Base-by-base conservation (phyloP, 1,140 invertebrate species). In the Eupeodes corollae region DNA sequence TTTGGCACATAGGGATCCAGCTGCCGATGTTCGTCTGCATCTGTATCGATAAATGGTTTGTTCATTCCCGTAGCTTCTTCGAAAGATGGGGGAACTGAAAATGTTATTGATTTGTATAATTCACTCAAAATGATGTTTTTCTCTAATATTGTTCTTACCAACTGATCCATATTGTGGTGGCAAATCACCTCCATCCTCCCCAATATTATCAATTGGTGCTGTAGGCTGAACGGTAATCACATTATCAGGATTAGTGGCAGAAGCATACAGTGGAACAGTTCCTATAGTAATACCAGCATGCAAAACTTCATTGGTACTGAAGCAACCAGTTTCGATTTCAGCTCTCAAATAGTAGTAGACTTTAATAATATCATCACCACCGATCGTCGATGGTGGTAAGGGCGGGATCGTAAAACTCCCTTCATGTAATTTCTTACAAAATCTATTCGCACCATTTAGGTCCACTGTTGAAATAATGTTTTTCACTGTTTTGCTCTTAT, bases 1-100 rank as follows among this genome's bases (percentile, higher is more conserved):
- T 53, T 52, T 3, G 63, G 63, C 32, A 61, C 48, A 11, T 61
- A 66, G 37, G 58, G 60, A 42, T 61, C 59, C 2, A 50, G 55
- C n/a, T 54, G 53, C 51, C 63, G 52, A 21, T 65, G 59, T 54
- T 56, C 47, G 42, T 52, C n/a, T 3, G 12, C 15, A 46, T 66
- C 63, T 15, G 48, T 56, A 32, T 66, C 63, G 2, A 63, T 46
- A 33, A 65, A 66, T 15, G 46, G 54, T 9, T 55, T 56, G 1
- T 52, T 52, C 26, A 54, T 51, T 10, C 49, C 38, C 1, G 54
- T 61, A n/a, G 63, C 63, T 13, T 61, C 42, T 39, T 63, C 60
- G 2, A 65, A 66, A 2, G 60, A 48, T 1, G 63, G 63, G n/a
- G 60, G 63, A 42, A 55, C 63, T 66, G 18, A 0, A 39, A 26